Base-by-base conservation (phyloP, 1,140 invertebrate genomes). In the Drosophila ogumai region DNA sequence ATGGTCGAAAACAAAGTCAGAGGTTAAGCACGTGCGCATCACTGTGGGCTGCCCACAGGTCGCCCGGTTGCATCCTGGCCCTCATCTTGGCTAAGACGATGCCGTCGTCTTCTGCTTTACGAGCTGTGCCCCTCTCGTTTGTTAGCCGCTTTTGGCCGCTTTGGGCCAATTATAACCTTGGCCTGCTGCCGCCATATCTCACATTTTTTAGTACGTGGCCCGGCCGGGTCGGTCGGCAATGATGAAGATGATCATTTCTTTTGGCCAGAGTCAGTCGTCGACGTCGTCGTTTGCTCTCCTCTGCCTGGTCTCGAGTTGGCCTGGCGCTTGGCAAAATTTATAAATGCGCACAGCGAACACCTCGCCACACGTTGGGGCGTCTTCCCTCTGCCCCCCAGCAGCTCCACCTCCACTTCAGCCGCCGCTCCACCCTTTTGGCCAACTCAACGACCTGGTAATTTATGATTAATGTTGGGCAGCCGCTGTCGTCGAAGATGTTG, bases 161-260 rank as follows among this genome's bases (percentile, higher is more conserved):
- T 82, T 86, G 66, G 85, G 85, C 85, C 85, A 90, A 90, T 90
- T 90, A 90, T 90, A 90, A 90, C 85, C 86, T 90, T 90, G 85
- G 85, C 85, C 85, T 90, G 86, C 85, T 86, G 85, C 85, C 77
- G 84, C 85, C 85, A 88, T 88, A 90, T 88, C 85, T 88, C 85
- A 90, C 85, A 85, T 88, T 90, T 75, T 79, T 87, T 88, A 66
- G 75, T 87, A 79, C 75, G 79, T 87, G 82, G 84, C 49, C 71
- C 68, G 79, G 75, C 75, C 63, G 46, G 36, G 41, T 50, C 57
- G 50, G 75, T 75, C 58, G 75, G 66, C 57, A 84, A 88, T 88
- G 82, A 87, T 86, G 84, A 86, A 86, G 82, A 87, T 87, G 84
- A 88, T 88, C 85, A 90, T 69, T 84, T 87, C 73, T 88, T 86